Evolutionary conservation across 2,888 invertebrate species (phyloP), one percentile per base, ranked within the genome.

Genomic region (Crocallis elinguaria): DNA sequence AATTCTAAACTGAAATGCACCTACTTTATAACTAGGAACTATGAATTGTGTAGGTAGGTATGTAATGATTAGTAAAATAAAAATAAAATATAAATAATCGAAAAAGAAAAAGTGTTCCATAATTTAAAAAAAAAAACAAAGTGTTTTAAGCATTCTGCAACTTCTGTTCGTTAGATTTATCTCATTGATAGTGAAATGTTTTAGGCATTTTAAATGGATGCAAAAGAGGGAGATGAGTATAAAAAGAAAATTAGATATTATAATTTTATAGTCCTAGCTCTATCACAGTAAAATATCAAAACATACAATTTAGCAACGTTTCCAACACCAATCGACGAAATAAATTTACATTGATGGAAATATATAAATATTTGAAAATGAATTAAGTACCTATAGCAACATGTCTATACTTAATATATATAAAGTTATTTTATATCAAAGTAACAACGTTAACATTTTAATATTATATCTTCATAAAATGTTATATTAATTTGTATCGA

Each of bases 271-370:
- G 77, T 81, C 81, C 87, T 88, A 89, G 81, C 77, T 84, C 88
- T 90, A 91, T 91, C 90, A 91, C 90, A 90, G 90, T 83, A 85
- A 84, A 86, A 86, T 85, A 86, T 85, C 79, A 84, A 85, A 82
- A 82, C 73, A 75, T 45, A 60, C 21, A 51, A 56, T 46, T 49
- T 59, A 50, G 25, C 32, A 42, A 49, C 53, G 53, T 58, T 49
- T 53, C 37, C 36, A 49, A 48, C 30, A 37, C 27, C 11, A 39
- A 27, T 21, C 9, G 29, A 29, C 27, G 12, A 33, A 25, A 23
- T 49, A 27, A 35, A 17, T n/a, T 2, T 5, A 38, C 29, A 9
- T 29, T 27, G 1, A 3, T 11, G 11, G 29, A 29, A 11, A 4
- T 5, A 29, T 11, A 29, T 12, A 29, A 29, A 29, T 13, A 44